Percentiles rank a stretch among this genome's conserved stretches.
phyloP scores from a whole-genome alignment of 2,888 invertebrate species.

The Hemicrepidius hirtus region DNA sequence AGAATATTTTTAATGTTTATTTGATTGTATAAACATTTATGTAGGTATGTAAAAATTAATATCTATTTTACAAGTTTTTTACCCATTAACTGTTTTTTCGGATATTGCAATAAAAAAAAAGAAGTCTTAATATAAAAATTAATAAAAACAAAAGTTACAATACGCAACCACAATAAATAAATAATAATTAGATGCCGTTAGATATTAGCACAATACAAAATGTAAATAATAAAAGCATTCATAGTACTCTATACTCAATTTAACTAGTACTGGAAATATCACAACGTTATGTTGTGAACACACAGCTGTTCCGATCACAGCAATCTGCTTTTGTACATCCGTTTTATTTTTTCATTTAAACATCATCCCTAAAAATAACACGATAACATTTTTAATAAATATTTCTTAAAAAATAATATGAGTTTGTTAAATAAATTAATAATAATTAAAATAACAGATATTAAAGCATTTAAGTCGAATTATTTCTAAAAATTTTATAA shows the following conservation, averaged over 20 bases:
- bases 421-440: neutral
- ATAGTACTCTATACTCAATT: neutral
- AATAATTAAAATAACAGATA: neutral
- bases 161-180: too few relatives aligned
- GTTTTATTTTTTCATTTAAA: slow-evolving; percentile 8
- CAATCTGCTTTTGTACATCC: slow-evolving; percentile 23
- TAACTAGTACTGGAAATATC: slow-evolving; percentile 22
- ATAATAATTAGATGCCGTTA: too few relatives aligned
- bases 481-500: neutral
- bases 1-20: too few relatives aligned
- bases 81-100: too few relatives aligned
- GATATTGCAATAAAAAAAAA: too few relatives aligned
- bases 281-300: slow-evolving; percentile 12
- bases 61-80: too few relatives aligned
- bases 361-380: neutral
- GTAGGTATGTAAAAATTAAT: too few relatives aligned
- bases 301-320: slow-evolving; percentile 7
- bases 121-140: too few relatives aligned
- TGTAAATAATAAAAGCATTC: too few relatives aligned
- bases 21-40: too few relatives aligned
- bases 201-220: too few relatives aligned
- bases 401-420: slow-evolving; percentile 2
- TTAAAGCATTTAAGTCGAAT: neutral
- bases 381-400: slow-evolving; percentile 11
- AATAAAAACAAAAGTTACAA: too few relatives aligned